Percentiles rank a stretch among this genome's conserved stretches.
These are phyloP conservation scores for Beris chalybata DNA, from an alignment of 2,888 invertebrate genomes.

Conservation along the genomic window DNA sequence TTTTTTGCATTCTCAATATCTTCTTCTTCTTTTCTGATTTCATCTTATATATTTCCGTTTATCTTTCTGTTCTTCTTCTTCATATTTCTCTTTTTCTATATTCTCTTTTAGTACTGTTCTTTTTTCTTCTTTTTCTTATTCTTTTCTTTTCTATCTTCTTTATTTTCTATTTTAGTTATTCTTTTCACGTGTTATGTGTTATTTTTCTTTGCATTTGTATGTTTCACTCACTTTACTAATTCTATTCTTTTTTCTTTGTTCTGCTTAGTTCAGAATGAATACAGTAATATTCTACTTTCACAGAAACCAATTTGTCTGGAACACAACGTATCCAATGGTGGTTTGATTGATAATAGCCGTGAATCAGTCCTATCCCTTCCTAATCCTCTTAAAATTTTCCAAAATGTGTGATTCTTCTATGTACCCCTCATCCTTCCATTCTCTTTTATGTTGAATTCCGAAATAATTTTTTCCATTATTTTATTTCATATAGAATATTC, in stretches of 20 bases:
- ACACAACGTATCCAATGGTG: no score
- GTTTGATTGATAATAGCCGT: no score
- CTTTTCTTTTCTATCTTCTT: not conserved
- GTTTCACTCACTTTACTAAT: not conserved
- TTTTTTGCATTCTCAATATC: not conserved
- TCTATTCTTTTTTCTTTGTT: constrained; percentile 7
- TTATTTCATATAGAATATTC: no score
- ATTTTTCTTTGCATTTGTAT: not conserved
- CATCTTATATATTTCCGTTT: not conserved
- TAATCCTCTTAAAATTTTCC: no score
- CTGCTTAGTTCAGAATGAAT: not conserved
- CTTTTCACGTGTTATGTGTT: not conserved
- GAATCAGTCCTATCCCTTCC: no score
- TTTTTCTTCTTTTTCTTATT: not conserved
- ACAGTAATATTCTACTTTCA: no score
- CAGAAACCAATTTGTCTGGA: no score
- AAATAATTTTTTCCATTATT: no score
- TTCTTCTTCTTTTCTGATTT: not conserved
- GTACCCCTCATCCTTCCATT: no score
- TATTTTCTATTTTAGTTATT: constrained; percentile 4
- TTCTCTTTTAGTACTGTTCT: constrained; percentile 1
- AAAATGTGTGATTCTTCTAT: no score
- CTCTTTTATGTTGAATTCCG: no score
- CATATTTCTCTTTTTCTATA: constrained; percentile 3
- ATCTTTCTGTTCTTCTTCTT: constrained; percentile 15